phyloP scores from a whole-genome alignment of 1,140 invertebrate genomes.

The Aphaenogaster ashmeadi region DNA sequence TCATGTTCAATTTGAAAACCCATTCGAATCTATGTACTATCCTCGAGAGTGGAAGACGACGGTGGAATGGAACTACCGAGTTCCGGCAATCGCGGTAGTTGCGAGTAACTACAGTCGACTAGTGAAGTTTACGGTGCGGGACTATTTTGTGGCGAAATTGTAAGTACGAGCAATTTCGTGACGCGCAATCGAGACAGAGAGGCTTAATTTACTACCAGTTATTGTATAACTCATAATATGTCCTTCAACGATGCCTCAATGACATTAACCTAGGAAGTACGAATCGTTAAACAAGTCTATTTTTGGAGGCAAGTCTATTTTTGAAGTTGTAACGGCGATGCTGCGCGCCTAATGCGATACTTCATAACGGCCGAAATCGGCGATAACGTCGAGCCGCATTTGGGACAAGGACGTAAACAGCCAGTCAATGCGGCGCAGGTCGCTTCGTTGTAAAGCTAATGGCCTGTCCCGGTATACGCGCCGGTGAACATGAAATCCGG shows the following conservation, averaged over 20 bases:
- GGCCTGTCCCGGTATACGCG: slow-evolving; percentile 16
- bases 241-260: not conserved
- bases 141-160: slow-evolving; percentile 4
- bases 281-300: not conserved
- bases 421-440: slow-evolving; percentile 3
- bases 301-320: not conserved
- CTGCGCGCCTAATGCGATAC: not conserved
- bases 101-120: slow-evolving; percentile 29
- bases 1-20: slow-evolving; percentile 56
- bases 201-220: not conserved
- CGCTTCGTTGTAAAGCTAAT: slow-evolving; percentile 38
- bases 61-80: not conserved
- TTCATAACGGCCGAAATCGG: not conserved
- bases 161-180: slow-evolving; percentile 27
- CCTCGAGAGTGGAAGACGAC: slow-evolving; percentile 38
- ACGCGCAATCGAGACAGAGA: not conserved
- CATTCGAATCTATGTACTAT: slow-evolving; percentile 29
- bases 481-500: slow-evolving; percentile 47
- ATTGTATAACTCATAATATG: not conserved
- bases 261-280: not conserved
- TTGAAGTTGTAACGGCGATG: not conserved
- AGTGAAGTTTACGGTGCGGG: not conserved
- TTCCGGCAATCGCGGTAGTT: not conserved
- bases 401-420: slow-evolving; percentile 36
- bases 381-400: slow-evolving; percentile 20